These are phyloP conservation scores for Sebastes itinus DNA, from an alignment of 2,797 vertebrate species.

Conservation along the genomic window DNA sequence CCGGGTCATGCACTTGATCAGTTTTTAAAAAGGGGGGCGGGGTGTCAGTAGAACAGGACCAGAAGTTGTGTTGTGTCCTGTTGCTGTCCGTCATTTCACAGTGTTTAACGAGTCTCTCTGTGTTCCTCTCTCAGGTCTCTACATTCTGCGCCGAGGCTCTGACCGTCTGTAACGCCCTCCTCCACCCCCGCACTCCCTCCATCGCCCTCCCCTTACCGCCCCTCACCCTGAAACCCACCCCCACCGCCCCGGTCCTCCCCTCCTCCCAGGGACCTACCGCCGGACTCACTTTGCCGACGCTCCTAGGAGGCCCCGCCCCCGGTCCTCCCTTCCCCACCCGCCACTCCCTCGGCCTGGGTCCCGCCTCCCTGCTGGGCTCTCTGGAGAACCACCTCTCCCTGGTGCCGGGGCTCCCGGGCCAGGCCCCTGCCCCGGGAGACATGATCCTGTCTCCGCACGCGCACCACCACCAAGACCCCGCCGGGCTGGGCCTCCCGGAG, in stretches of 20 bases:
- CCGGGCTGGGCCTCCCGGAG: slow-evolving; percentile 71
- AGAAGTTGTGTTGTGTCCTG: too few relatives aligned
- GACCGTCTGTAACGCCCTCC: slow-evolving; percentile 86
- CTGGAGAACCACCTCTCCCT: slow-evolving; percentile 79
- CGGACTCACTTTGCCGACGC: slow-evolving; percentile 75
- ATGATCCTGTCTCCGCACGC: slow-evolving; percentile 75
- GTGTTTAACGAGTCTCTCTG: not conserved
- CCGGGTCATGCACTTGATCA: too few relatives aligned
- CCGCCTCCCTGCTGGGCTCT: slow-evolving; percentile 76
- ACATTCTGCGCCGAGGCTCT: slow-evolving; percentile 89
- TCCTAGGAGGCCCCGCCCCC: slow-evolving; percentile 76
- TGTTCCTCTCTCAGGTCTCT: slow-evolving; percentile 81
- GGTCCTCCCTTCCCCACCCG: slow-evolving; percentile 74
- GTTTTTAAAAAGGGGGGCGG: too few relatives aligned
- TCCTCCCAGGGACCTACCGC: slow-evolving; percentile 67
- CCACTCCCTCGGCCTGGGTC: slow-evolving; percentile 79
- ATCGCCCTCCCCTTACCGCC: slow-evolving; percentile 76
- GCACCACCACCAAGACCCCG: slow-evolving; percentile 68
- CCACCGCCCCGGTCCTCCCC: slow-evolving; percentile 65
- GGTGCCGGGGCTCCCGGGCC: slow-evolving; percentile 70
- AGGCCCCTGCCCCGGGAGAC: slow-evolving; percentile 65
- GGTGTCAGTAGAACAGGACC: too few relatives aligned
- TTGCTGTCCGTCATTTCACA: not conserved
- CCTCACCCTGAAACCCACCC: slow-evolving; percentile 76
- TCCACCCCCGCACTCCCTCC: slow-evolving; percentile 87